Evolutionary conservation across 1,140 invertebrate species (phyloP).

Genomic region (Geopemphigus sp.): DNA sequence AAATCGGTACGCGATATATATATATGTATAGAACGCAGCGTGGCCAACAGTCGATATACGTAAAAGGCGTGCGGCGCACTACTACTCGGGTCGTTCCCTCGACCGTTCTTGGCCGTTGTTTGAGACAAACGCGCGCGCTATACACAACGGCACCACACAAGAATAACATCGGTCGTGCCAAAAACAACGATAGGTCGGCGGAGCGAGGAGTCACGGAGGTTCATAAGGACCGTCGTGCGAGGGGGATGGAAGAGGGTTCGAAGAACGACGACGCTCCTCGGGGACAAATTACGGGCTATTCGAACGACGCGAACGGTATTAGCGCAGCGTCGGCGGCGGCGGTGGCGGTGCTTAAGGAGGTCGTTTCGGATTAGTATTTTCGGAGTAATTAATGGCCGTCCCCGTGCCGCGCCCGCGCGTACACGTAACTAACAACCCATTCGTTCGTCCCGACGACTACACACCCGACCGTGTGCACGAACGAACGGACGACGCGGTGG

Average conservation of each 20-base stretch:
- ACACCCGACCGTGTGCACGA: no score
- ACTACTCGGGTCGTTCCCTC: no score
- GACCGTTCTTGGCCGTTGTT: no score
- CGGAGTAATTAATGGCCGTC: background rate
- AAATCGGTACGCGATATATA: no score
- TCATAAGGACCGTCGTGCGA: background rate
- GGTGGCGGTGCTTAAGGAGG: constrained; percentile 10
- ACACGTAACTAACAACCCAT: background rate
- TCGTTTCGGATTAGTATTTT: constrained; percentile 11
- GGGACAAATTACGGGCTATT: constrained; percentile 35
- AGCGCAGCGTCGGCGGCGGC: background rate
- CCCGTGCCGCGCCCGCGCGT: background rate
- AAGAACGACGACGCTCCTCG: background rate
- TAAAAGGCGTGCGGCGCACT: no score
- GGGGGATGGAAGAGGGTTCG: background rate
- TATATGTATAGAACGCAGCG: no score
- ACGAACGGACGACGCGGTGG: no score
- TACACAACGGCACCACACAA: no score
- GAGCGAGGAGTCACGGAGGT: no score
- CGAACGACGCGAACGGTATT: constrained; percentile 23
- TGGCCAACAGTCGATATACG: no score
- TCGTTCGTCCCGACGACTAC: background rate
- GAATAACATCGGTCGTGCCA: background rate
- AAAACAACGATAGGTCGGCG: background rate
- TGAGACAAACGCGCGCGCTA: no score